Conservation (phyloP, 2,113 vertebrate species). For the Morphnarchus princeps region DNA sequence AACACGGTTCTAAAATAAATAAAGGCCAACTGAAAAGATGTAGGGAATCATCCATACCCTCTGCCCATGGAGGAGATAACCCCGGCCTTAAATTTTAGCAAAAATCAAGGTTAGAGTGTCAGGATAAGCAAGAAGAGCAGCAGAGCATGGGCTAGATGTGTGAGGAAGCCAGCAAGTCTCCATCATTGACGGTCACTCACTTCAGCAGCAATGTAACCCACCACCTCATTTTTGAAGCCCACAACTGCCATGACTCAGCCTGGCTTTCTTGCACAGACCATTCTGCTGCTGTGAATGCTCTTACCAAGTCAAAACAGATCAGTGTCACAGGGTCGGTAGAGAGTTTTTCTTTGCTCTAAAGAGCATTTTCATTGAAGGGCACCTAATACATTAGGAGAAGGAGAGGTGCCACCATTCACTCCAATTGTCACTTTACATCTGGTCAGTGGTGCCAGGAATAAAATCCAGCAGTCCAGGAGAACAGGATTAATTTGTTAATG, state of each 20-base stretch:
- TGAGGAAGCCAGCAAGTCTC: background rate
- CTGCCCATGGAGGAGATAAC: background rate
- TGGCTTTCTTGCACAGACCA: background rate
- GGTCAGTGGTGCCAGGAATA: background rate
- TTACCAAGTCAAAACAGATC: background rate
- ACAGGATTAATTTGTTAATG: slow-evolving; percentile 15
- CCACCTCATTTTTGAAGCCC: background rate
- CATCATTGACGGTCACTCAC: background rate
- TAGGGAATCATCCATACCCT: background rate
- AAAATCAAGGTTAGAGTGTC: background rate
- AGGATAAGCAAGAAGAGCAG: background rate
- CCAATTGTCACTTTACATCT: slow-evolving; percentile 11
- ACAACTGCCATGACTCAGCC: background rate
- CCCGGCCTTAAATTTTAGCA: background rate
- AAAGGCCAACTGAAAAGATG: background rate
- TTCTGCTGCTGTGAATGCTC: background rate
- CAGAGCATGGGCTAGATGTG: accelerated
- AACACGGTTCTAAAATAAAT: background rate
- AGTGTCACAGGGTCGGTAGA: background rate
- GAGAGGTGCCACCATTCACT: slow-evolving; percentile 20
- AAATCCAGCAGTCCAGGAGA: background rate
- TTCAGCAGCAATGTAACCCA: background rate
- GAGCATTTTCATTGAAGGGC: background rate
- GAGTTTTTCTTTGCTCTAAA: background rate
- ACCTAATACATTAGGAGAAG: background rate